Evolutionary conservation across 2,888 invertebrate species (phyloP).

Genomic region (Calliscelio sp.): DNA sequence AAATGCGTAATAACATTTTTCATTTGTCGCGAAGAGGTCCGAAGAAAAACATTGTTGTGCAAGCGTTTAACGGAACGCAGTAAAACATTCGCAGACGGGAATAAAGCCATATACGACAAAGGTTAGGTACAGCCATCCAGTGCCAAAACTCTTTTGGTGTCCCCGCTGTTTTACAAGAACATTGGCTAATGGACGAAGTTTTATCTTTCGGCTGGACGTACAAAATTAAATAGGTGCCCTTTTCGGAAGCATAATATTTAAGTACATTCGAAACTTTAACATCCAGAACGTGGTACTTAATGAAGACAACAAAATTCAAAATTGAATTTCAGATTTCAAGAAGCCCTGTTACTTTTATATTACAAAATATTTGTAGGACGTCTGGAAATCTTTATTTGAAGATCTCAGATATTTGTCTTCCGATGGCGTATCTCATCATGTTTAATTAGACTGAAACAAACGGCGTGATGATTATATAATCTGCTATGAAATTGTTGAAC

Average conservation of each 20-base stretch:
- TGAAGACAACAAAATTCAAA: too few species aligned
- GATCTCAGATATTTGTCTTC: too few species aligned
- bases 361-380: too few species aligned
- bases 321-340: too few species aligned
- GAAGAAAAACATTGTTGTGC: slow-evolving; percentile 56
- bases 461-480: too few species aligned
- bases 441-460: too few species aligned
- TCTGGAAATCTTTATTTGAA: too few species aligned
- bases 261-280: too few species aligned
- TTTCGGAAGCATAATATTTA: slow-evolving; percentile 57
- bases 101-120: slow-evolving; percentile 62
- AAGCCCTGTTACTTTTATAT: too few species aligned
- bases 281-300: too few species aligned
- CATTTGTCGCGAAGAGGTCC: slow-evolving; percentile 33
- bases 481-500: neutral
- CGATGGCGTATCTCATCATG: too few species aligned
- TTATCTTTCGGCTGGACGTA: slow-evolving; percentile 19
- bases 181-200: slow-evolving; percentile 50
- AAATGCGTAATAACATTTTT: slow-evolving; percentile 61
- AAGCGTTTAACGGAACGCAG: slow-evolving; percentile 55
- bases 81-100: slow-evolving; percentile 53
- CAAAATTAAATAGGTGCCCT: slow-evolving; percentile 35
- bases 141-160: slow-evolving; percentile 73
- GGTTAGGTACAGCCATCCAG: slow-evolving; percentile 42
- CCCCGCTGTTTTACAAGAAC: slow-evolving; percentile 71